Evolutionary conservation across 2,113 vertebrate genomes (phyloP).

Genomic region (Mustela lutreola): DNA sequence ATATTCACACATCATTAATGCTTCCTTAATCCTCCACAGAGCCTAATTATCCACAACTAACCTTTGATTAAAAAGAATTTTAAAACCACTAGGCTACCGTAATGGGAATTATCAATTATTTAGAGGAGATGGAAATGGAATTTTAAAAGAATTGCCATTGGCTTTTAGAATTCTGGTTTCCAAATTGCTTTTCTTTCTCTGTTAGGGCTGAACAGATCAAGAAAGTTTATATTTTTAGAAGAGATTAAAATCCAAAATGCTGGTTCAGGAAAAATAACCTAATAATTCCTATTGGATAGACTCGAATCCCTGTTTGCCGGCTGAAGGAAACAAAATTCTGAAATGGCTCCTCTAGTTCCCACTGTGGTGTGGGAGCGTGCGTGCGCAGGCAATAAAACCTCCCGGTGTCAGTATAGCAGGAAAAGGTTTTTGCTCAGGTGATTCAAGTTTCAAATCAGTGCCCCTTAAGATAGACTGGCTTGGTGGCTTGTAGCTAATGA

Average conservation of each 20-base stretch:
- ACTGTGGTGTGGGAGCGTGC: not conserved
- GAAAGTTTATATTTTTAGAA: constrained; percentile 1
- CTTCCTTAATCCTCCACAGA: not conserved
- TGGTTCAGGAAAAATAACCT: not conserved
- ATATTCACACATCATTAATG: not conserved
- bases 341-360: not conserved
- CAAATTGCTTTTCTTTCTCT: not conserved
- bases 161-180: constrained; percentile 30
- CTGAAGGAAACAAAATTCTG: not conserved
- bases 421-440: not conserved
- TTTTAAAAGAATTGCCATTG: not conserved
- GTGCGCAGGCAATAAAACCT: not conserved
- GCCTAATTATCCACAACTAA: not conserved
- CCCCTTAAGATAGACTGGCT: not conserved
- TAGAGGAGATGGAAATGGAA: not conserved
- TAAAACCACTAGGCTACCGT: not conserved
- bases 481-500: not conserved
- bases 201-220: not conserved
- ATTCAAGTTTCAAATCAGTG: not conserved
- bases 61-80: constrained; percentile 10
- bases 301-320: not conserved
- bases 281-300: not conserved
- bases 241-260: not conserved
- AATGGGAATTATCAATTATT: not conserved
- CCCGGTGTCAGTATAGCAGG: not conserved